phyloP scores from a whole-genome alignment of 1,140 invertebrate genomes.

The Asobara japonica region DNA sequence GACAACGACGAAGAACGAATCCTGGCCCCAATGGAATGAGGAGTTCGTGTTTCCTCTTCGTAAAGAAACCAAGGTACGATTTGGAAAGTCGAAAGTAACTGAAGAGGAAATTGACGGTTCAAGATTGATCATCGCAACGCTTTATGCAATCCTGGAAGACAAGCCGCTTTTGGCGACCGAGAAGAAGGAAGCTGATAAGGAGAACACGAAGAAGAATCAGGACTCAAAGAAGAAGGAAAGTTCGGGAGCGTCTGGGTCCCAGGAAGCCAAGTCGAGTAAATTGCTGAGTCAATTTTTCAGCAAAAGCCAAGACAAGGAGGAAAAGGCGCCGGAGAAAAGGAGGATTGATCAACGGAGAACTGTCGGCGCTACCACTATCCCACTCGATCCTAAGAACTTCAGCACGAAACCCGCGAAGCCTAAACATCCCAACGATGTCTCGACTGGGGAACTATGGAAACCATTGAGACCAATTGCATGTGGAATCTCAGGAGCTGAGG shows the following conservation, averaged over 20 bases:
- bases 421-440: conserved; percentile 67
- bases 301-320: conserved; percentile 52
- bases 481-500: conserved; percentile 70
- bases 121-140: conserved; percentile 78
- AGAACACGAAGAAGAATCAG: conserved; percentile 57
- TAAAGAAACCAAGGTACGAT: conserved; percentile 65
- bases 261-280: conserved; percentile 55
- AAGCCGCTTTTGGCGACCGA: conserved; percentile 64
- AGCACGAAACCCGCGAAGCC: conserved; percentile 70
- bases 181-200: conserved; percentile 63
- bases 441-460: conserved; percentile 81
- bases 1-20: conserved; percentile 76
- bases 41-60: conserved; percentile 75
- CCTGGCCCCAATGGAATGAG: conserved; percentile 82
- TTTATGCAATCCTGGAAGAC: conserved; percentile 77
- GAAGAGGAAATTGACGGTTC: conserved; percentile 71
- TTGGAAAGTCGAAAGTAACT: conserved; percentile 59
- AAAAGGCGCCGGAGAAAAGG: conserved; percentile 54
- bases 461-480: conserved; percentile 76
- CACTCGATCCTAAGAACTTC: conserved; percentile 76
- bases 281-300: conserved; percentile 57
- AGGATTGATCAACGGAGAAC: conserved; percentile 72
- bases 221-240: conserved; percentile 41
- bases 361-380: conserved; percentile 77
- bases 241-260: conserved; percentile 29